phyloP scores from a whole-genome alignment of 37 sponge, comb jelly and placozoan species.

The Geodia barretti region DNA sequence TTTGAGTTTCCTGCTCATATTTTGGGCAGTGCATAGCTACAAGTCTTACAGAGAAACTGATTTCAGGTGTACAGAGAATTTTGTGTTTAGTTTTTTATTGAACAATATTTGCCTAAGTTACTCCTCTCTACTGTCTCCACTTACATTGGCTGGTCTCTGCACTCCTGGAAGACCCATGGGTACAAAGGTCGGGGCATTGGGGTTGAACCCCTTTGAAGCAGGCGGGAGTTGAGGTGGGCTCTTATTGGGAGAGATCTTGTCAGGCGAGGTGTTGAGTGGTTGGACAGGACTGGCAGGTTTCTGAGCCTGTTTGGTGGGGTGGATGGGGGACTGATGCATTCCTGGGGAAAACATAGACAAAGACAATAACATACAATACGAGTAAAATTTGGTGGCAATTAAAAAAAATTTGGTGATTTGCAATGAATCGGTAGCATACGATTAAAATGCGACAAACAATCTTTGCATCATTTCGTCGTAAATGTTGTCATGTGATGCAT shows the following conservation, averaged over 20 bases:
- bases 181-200: conserved; percentile 82
- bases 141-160: conserved; percentile 41
- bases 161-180: conserved; percentile 47
- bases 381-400: neutral
- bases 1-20: no score
- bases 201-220: conserved; percentile 59
- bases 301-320: conserved; percentile 9
- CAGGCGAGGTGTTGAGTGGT: conserved; percentile 19
- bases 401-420: no score
- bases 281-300: conserved; percentile 31
- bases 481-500: no score
- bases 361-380: neutral
- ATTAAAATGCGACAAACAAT: no score
- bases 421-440: no score
- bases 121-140: conserved; percentile 6
- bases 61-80: no score
- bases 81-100: no score
- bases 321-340: neutral
- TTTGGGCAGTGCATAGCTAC: no score
- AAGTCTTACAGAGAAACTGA: no score
- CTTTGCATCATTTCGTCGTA: no score
- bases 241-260: conserved; percentile 54
- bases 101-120: no score
- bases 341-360: neutral
- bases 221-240: conserved; percentile 42